Conservation (phyloP, 2,113 vertebrate genomes). For the Cryptotis parvus region DNA sequence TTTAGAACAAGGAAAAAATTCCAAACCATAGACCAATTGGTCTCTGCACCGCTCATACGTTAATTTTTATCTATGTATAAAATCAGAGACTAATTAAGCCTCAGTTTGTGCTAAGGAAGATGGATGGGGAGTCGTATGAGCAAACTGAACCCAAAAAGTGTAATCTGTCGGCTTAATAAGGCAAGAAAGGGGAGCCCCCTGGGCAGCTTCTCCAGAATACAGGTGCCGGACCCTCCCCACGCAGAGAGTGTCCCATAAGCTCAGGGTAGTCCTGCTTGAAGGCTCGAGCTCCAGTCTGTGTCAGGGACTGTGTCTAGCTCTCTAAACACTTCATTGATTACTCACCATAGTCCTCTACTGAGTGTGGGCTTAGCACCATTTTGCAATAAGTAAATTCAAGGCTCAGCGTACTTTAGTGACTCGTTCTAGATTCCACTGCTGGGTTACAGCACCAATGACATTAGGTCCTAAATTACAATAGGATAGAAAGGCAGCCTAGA, state of each 20-base stretch:
- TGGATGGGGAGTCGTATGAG: conserved; percentile 33
- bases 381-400: neutral
- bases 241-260: neutral
- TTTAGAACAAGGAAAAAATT: neutral
- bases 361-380: neutral
- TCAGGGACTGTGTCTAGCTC: neutral
- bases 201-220: neutral
- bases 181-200: neutral
- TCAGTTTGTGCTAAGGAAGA: conserved; percentile 69
- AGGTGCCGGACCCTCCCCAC: conserved; percentile 7
- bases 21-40: neutral
- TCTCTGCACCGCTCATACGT: neutral
- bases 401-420: neutral
- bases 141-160: conserved; percentile 55
- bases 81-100: conserved; percentile 66
- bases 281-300: neutral
- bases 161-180: conserved; percentile 55
- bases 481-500: accelerated
- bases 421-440: neutral
- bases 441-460: neutral
- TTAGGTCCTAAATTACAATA: neutral
- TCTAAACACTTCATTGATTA: accelerated
- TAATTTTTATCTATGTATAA: conserved; percentile 72
- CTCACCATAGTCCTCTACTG: neutral
- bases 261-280: too few species aligned